A percentile compares a stretch with the other conserved stretches of the same genome.
Evolutionary conservation across 2,888 invertebrate genomes (phyloP).

Genomic region (Hypercompe scribonia): DNA sequence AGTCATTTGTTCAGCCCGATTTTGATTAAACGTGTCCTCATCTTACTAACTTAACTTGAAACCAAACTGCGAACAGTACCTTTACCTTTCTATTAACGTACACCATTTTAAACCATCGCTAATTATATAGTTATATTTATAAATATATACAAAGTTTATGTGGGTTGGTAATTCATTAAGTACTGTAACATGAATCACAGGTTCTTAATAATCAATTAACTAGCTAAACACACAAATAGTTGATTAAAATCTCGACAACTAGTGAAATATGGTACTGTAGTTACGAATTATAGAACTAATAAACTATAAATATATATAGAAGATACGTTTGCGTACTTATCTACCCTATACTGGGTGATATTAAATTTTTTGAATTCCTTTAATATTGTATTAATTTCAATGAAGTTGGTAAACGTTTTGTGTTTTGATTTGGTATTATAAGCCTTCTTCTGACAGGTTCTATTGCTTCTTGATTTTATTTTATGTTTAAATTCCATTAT

Average conservation of each 20-base stretch:
- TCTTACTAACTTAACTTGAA: neutral
- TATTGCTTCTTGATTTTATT: no score
- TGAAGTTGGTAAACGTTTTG: no score
- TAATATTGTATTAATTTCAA: neutral
- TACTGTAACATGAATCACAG: neutral
- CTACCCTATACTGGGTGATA: neutral
- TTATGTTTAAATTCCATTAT: no score
- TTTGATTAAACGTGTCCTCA: no score
- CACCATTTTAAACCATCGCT: neutral
- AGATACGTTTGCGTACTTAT: constrained; percentile 5
- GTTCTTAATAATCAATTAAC: constrained; percentile 1
- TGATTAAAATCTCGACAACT: neutral
- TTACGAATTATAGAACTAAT: neutral
- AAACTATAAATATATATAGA: neutral
- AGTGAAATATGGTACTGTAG: neutral
- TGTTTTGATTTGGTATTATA: no score
- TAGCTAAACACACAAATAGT: neutral
- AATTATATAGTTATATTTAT: neutral
- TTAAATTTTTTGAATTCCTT: neutral
- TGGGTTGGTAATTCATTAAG: neutral
- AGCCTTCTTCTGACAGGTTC: no score
- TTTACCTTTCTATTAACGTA: neutral
- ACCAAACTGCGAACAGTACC: neutral
- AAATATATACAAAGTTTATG: neutral
- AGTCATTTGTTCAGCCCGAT: neutral